phyloP scores from a whole-genome alignment of 2,888 invertebrate species.

The Microchrysa polita region DNA sequence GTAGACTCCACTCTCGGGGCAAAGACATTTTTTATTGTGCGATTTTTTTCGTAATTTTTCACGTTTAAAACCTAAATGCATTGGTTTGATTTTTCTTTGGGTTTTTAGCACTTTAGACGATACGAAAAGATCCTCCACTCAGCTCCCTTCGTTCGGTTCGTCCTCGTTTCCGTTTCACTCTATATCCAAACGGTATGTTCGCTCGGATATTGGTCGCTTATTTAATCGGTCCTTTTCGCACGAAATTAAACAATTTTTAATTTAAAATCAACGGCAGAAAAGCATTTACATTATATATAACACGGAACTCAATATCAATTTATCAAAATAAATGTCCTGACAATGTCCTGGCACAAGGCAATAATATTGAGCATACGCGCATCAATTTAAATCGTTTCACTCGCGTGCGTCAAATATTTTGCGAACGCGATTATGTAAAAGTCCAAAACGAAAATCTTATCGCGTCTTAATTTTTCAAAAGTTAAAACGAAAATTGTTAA shows the following conservation, averaged over 20 bases:
- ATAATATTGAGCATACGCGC: background rate
- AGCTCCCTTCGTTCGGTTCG: conserved; percentile 28
- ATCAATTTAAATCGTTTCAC: conserved; percentile 13
- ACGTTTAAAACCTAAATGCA: conserved; percentile 67
- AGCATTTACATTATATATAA: background rate
- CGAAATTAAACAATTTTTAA: background rate
- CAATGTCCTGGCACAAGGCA: conserved; percentile 9
- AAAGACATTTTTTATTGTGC: conserved; percentile 65
- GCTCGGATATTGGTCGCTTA: no score
- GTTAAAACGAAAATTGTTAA: background rate
- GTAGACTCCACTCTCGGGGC: conserved; percentile 65
- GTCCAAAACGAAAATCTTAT: conserved; percentile 24
- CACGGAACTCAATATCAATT: background rate
- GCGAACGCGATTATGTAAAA: conserved; percentile 35
- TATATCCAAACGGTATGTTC: background rate
- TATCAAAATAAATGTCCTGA: background rate
- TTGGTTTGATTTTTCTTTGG: conserved; percentile 63
- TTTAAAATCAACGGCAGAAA: background rate
- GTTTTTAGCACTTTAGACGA: conserved; percentile 55
- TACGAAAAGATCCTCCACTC: conserved; percentile 23
- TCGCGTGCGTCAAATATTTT: conserved; percentile 30
- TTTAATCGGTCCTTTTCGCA: background rate
- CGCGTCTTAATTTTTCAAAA: conserved; percentile 11
- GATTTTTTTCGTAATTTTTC: conserved; percentile 64
- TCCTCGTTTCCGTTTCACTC: background rate